Evolutionary conservation across 2,113 vertebrate species (phyloP).

Genomic region (Istiophorus platypterus): DNA sequence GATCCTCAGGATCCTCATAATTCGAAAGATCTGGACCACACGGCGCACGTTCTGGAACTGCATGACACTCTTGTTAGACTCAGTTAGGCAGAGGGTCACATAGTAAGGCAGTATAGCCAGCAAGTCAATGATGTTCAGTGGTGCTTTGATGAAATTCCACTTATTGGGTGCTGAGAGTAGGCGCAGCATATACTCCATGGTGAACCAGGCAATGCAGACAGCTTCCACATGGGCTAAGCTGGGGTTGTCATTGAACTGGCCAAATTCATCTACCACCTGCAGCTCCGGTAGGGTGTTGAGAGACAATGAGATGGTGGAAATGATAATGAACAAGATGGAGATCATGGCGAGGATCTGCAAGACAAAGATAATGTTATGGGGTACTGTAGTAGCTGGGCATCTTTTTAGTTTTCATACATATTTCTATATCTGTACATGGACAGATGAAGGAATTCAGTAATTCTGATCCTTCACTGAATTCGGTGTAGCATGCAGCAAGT

Average conservation of each 20-base stretch:
- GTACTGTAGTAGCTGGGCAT: background rate
- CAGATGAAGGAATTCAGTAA: background rate
- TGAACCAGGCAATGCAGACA: constrained; percentile 98
- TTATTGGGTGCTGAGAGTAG: constrained; percentile 96
- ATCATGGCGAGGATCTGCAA: constrained; percentile 95
- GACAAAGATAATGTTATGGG: constrained; percentile 25
- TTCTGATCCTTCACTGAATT: background rate
- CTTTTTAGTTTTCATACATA: background rate
- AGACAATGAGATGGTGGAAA: constrained; percentile 97
- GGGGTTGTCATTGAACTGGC: constrained; percentile 95
- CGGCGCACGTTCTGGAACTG: constrained; percentile 98
- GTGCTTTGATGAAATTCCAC: constrained; percentile 99
- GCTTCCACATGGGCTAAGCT: constrained; percentile 96
- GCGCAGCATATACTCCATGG: constrained; percentile 97
- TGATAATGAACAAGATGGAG: constrained; percentile 97
- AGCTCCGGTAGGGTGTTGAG: constrained; percentile 98
- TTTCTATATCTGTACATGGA: background rate
- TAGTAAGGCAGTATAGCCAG: constrained; percentile 97
- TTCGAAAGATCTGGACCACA: constrained; percentile 98
- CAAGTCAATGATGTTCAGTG: constrained; percentile 96
- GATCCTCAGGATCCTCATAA: constrained; percentile 98
- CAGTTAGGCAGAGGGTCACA: constrained; percentile 96
- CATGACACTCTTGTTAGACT: constrained; percentile 96
- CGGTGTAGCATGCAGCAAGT: background rate
- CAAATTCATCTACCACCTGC: constrained; percentile 95